phyloP scores from a whole-genome alignment of 2,797 vertebrate genomes.

The Gephyroberyx darwinii region DNA sequence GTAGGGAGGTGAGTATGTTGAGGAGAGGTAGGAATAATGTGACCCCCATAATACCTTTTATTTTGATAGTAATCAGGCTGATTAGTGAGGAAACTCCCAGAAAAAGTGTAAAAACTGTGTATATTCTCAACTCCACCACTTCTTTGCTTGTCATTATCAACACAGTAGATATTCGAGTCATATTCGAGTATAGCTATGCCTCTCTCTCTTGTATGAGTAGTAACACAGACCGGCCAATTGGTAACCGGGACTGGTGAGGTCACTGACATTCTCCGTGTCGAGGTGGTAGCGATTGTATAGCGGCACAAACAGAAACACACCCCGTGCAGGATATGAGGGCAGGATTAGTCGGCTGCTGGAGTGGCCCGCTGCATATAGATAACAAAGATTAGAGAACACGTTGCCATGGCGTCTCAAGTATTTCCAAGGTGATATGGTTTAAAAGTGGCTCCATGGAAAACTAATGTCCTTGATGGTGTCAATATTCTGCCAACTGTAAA shows the following conservation, averaged over 20 bases:
- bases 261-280: constrained; percentile 41
- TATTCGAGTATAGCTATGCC: constrained; percentile 23
- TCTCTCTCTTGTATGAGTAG: constrained; percentile 13
- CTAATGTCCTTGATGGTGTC: constrained; percentile 73
- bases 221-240: background rate
- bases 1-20: too few species aligned
- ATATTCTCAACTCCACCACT: background rate
- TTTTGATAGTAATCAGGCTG: background rate
- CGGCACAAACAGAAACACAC: constrained; percentile 70
- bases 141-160: background rate
- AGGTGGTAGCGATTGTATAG: constrained; percentile 27
- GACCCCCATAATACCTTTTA: too few species aligned
- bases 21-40: too few species aligned
- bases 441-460: constrained; percentile 67
- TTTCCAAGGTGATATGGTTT: constrained; percentile 78
- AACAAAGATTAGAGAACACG: constrained; percentile 80
- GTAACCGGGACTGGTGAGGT: constrained; percentile 38
- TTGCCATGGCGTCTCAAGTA: constrained; percentile 79
- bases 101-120: background rate
- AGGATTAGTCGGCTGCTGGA: constrained; percentile 75
- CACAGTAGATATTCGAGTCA: constrained; percentile 17
- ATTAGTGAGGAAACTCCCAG: background rate
- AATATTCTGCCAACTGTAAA: constrained; percentile 39
- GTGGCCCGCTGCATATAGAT: constrained; percentile 74
- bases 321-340: constrained; percentile 64